Evolutionary conservation across 2,888 invertebrate genomes (phyloP).

Genomic region (Calameuta idolon): DNA sequence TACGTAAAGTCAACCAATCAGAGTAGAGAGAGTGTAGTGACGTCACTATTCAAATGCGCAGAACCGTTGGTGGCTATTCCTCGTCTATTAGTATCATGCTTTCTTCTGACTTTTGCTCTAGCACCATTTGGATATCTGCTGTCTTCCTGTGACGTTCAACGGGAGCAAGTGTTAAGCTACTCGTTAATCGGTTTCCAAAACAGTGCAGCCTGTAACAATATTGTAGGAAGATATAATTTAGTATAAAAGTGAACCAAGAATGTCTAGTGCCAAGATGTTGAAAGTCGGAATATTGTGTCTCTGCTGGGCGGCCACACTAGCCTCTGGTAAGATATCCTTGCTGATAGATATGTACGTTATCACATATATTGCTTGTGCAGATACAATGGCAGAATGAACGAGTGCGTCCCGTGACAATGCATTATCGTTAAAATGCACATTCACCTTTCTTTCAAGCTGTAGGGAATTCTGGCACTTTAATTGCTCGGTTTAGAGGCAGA

Average conservation of each 20-base stretch:
- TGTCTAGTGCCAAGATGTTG: background rate
- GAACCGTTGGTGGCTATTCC: no score
- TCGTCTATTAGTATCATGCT: no score
- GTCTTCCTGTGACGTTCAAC: background rate
- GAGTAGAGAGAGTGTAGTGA: no score
- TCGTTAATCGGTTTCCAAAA: background rate
- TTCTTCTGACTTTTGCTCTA: background rate
- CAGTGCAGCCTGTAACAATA: background rate
- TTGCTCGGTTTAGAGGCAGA: background rate
- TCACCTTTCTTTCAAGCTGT: background rate
- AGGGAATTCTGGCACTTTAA: background rate
- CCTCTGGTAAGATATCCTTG: background rate
- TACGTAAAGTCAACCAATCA: no score
- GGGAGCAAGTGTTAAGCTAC: background rate
- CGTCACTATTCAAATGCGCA: no score
- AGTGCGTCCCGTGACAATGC: background rate
- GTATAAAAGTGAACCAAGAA: background rate
- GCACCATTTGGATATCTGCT: background rate
- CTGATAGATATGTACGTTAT: background rate
- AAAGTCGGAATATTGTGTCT: background rate
- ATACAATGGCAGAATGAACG: background rate
- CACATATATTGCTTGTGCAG: background rate
- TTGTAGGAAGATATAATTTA: background rate
- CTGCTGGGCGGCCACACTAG: background rate
- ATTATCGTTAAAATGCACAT: background rate